These are phyloP conservation scores for Drosophila meridionalis DNA, from an alignment of 2,888 invertebrate species.

Conservation along the genomic window DNA sequence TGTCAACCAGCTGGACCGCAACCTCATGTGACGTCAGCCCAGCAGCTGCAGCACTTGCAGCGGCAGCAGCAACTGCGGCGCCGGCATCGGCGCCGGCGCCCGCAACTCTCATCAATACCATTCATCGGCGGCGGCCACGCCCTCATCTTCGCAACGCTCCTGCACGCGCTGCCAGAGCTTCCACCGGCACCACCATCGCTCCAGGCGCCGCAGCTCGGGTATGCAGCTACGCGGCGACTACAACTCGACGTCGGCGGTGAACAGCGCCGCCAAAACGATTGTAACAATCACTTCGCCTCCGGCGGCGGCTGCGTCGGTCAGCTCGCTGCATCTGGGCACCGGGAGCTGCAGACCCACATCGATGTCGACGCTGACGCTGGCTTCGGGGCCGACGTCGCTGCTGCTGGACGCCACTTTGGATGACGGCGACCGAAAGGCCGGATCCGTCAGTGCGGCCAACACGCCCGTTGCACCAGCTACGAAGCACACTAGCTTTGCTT, in stretches of 20 bases:
- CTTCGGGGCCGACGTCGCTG: constrained; percentile 72
- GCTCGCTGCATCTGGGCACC: constrained; percentile 53
- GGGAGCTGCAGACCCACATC: constrained; percentile 55
- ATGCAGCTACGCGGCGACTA: constrained; percentile 71
- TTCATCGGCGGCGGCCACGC: constrained; percentile 66
- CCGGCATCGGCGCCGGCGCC: constrained; percentile 55
- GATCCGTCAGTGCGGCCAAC: constrained; percentile 68
- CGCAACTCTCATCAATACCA: constrained; percentile 72
- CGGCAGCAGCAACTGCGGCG: constrained; percentile 84
- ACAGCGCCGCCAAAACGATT: constrained; percentile 73
- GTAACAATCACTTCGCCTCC: constrained; percentile 78
- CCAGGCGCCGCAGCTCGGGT: constrained; percentile 81
- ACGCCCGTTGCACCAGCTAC: constrained; percentile 63
- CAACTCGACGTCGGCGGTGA: constrained; percentile 64
- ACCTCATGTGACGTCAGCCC: constrained; percentile 85
- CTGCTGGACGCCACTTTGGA: constrained; percentile 57
- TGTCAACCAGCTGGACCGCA: constrained; percentile 85
- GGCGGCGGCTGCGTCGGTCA: constrained; percentile 62
- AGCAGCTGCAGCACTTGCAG: constrained; percentile 85
- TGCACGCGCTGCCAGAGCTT: constrained; percentile 84
- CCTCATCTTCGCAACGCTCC: constrained; percentile 74
- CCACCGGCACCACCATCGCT: constrained; percentile 84
- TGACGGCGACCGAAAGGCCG: constrained; percentile 36
- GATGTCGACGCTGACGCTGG: constrained; percentile 72
- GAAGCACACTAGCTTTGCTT: constrained; percentile 83